Percentiles rank a stretch among this genome's conserved stretches.
Conservation (phyloP, 30 jellyfish, hydroid and myxozoan genomes). For the Aurelia aurita complex sp. Pacific region DNA sequence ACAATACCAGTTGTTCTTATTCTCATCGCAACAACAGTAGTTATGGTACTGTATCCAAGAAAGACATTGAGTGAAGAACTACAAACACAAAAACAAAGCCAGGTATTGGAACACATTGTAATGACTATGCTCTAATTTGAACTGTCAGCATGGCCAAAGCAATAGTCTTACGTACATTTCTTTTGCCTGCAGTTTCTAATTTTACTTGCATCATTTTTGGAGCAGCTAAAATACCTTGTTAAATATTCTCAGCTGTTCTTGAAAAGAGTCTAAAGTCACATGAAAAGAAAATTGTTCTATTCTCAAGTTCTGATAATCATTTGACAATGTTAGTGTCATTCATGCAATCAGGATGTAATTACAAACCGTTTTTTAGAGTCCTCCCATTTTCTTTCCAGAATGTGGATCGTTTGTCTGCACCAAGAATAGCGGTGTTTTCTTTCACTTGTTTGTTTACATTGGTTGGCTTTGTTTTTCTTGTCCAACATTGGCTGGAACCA, state of each 20-base stretch:
- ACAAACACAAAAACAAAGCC: slow-evolving; percentile 40
- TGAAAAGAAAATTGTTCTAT: no score
- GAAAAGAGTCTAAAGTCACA: no score
- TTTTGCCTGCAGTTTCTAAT: no score
- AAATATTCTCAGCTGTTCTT: no score
- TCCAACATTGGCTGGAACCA: slow-evolving; percentile 80
- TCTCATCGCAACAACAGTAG: slow-evolving; percentile 51
- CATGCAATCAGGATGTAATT: no score
- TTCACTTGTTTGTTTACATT: slow-evolving; percentile 63
- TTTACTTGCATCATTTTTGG: no score
- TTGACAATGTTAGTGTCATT: no score
- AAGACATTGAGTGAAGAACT: slow-evolving; percentile 57
- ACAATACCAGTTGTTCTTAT: slow-evolving; percentile 59
- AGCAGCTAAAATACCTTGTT: no score
- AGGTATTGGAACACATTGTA: slow-evolving; percentile 5
- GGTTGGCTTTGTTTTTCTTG: slow-evolving; percentile 57
- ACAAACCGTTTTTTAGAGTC: background rate
- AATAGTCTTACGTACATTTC: no score
- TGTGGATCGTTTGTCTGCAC: slow-evolving; percentile 65
- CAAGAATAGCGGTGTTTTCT: slow-evolving; percentile 65
- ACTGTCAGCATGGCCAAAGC: no score
- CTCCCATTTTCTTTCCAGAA: slow-evolving; percentile 49
- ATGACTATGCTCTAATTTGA: background rate
- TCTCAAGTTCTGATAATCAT: no score
- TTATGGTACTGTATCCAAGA: slow-evolving; percentile 74